These are phyloP conservation scores for Aix galericulata DNA, from an alignment of 2,113 vertebrate genomes.

Conservation along the genomic window DNA sequence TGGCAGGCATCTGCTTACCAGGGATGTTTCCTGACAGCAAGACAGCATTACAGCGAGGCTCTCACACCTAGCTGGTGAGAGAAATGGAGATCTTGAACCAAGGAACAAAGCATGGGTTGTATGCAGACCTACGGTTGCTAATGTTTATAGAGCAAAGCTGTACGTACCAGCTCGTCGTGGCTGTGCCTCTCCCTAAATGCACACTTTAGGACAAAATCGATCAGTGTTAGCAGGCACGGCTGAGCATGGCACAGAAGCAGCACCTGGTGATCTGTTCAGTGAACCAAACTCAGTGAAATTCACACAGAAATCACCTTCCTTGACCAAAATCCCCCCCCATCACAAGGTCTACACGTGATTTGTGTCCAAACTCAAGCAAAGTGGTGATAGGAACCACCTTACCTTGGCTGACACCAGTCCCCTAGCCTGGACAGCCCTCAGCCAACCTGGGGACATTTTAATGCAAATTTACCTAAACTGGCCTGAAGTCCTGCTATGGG, in stretches of 20 bases:
- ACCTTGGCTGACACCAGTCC: background rate
- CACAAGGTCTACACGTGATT: background rate
- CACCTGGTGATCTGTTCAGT: background rate
- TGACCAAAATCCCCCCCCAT: background rate
- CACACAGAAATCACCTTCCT: fast-evolving
- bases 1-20: background rate
- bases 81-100: background rate
- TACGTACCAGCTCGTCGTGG: background rate
- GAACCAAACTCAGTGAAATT: background rate
- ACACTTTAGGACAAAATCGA: background rate
- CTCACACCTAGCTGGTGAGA: background rate
- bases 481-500: fast-evolving
- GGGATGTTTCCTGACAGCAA: background rate
- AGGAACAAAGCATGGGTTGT: background rate
- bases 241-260: background rate
- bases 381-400: background rate
- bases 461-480: background rate
- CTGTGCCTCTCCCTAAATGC: background rate
- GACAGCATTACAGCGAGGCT: background rate
- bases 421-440: background rate
- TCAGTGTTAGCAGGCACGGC: background rate
- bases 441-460: background rate
- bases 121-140: background rate
- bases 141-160: background rate
- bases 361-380: background rate